Evolutionary conservation across 2,888 invertebrate species (phyloP), one percentile per base, ranked within the genome.

Genomic region (Tetragonula carbonaria): DNA sequence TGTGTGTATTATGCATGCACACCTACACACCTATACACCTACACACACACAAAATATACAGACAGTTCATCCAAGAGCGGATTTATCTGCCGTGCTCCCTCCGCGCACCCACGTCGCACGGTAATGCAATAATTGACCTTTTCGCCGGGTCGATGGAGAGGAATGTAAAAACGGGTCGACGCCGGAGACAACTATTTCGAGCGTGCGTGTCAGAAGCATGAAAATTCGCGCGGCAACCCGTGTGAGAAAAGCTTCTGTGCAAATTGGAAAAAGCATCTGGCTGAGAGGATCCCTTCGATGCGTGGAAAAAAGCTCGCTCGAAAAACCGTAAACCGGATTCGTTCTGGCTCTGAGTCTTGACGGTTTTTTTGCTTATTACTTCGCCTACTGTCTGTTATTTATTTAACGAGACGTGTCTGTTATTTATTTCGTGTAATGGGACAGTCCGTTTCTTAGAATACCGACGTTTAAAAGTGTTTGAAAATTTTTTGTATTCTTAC

Each of bases 111-210:
- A 74, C 74, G 82, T 82, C 80, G 80, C 80, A 74, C 70, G 67
- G 62, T 82, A 82, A 82, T 74, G 74, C 70, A 82, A 80, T 80
- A 80, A 82, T 82, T 82, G 81, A 82, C 81, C 81, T 82, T 82
- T 80, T 80, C 82, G 67, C 38, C 59, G 62, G 62, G 33, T 79
- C 72, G 72, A 80, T 79, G 62, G 55, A 70, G 72, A 77, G n/a
- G 57, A 82, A 68, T 51, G 81, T 59, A 74, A 75, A 81, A 83
- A 72, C 53, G 50, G 82, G 59, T 72, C 75, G 75, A 72, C 75
- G 65, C 51, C 5, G 63, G 74, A 59, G 75, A 65, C 80, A 70
- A 50, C 53, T 72, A 38, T 55, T 55, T 45, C 53, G 68, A 67
- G 74, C 67, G n/a, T 62, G 62, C 28, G 18, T 68, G 38, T 45